These are phyloP conservation scores for Macropodus opercularis DNA, from an alignment of 2,797 vertebrate genomes.

Conservation along the genomic window DNA sequence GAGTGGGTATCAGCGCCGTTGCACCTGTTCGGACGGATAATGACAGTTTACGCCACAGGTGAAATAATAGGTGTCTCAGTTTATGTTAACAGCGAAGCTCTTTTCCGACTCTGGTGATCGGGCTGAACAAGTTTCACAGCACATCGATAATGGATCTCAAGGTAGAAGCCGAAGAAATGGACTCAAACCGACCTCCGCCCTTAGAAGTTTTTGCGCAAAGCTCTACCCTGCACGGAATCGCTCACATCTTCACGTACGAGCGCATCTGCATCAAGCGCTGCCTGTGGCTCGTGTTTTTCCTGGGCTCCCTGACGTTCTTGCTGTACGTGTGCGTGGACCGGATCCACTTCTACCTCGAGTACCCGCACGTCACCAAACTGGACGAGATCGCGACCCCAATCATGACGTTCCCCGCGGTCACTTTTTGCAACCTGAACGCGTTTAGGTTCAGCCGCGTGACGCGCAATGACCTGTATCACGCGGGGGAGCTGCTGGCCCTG, in stretches of 20 bases:
- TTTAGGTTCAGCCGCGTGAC: conserved; percentile 96
- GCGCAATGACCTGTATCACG: conserved; percentile 97
- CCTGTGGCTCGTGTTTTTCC: conserved; percentile 92
- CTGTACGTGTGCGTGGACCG: conserved; percentile 93
- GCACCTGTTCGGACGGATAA: conserved; percentile 38
- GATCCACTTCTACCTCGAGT: conserved; percentile 96
- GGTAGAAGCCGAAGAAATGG: conserved; percentile 89
- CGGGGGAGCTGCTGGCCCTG: conserved; percentile 94
- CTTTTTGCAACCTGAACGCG: conserved; percentile 98
- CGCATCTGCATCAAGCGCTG: conserved; percentile 90
- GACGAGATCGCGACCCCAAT: conserved; percentile 90
- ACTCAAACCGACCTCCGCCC: conserved; percentile 87
- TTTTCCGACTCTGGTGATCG: conserved; percentile 25
- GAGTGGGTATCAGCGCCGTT: conserved; percentile 33
- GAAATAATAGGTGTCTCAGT: conserved; percentile 43
- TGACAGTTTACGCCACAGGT: conserved; percentile 60
- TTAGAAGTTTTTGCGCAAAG: conserved; percentile 95
- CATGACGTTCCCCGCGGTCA: conserved; percentile 95
- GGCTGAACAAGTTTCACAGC: conserved; percentile 4
- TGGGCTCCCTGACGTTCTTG: conserved; percentile 90
- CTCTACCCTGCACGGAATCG: conserved; percentile 95
- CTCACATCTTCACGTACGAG: conserved; percentile 97
- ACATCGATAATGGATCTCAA: conserved; percentile 91
- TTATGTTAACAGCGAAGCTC: background rate
- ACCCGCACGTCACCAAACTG: conserved; percentile 96